phyloP scores from a whole-genome alignment of 2,888 invertebrate genomes.

The Conus canariensis region DNA sequence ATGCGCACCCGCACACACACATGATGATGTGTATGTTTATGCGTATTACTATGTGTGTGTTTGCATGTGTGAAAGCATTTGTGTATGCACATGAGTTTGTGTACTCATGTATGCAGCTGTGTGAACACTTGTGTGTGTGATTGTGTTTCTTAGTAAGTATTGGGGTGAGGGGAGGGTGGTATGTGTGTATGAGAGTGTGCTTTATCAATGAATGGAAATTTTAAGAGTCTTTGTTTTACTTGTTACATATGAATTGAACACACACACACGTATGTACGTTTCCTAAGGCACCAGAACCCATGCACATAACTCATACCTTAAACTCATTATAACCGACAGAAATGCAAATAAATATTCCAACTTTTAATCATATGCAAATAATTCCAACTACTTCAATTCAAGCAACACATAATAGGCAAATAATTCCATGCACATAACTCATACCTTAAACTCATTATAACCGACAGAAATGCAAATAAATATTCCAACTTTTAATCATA shows the following conservation, averaged over 20 bases:
- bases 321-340: rapidly evolving
- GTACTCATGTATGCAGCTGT: neutral
- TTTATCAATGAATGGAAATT: too few relatives aligned
- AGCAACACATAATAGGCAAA: too few relatives aligned
- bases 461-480: too few relatives aligned
- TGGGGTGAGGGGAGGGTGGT: neutral
- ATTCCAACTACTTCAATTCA: too few relatives aligned
- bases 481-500: too few relatives aligned
- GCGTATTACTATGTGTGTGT: neutral
- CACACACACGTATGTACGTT: neutral
- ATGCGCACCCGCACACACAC: neutral
- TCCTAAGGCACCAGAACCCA: neutral
- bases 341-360: too few relatives aligned
- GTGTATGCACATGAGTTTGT: conserved; percentile 18
- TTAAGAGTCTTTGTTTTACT: too few relatives aligned
- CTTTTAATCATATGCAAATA: too few relatives aligned
- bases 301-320: too few relatives aligned
- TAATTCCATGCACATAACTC: too few relatives aligned
- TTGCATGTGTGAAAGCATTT: neutral
- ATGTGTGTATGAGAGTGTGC: neutral
- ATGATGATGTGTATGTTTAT: neutral
- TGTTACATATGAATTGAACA: neutral
- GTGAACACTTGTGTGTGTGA: neutral
- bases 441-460: too few relatives aligned
- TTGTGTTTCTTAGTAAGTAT: neutral